Percentiles rank a stretch among this genome's conserved stretches.
Conservation (phyloP, 2,113 vertebrate species). For the Indicator indicator region DNA sequence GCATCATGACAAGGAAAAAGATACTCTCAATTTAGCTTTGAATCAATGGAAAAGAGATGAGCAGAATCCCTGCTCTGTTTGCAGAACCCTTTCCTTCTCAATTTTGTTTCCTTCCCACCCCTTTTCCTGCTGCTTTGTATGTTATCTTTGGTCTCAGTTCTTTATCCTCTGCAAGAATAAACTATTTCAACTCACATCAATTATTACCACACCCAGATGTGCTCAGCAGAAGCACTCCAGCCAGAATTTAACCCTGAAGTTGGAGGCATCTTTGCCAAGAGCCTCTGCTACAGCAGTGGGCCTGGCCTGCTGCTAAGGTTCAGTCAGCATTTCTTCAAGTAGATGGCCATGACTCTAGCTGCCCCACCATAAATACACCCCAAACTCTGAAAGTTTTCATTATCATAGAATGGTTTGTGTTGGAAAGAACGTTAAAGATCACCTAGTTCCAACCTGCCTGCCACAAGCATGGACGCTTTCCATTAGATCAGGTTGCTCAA, state of each 20-base stretch:
- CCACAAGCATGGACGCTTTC: too few relatives aligned
- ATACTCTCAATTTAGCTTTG: neutral
- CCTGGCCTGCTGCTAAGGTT: neutral
- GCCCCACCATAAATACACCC: neutral
- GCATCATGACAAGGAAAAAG: neutral
- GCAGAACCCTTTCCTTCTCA: neutral
- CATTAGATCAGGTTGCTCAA: too few relatives aligned
- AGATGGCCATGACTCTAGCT: rapidly evolving
- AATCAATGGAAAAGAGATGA: neutral
- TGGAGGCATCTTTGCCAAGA: rapidly evolving
- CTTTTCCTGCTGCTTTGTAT: neutral
- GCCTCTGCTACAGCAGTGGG: neutral
- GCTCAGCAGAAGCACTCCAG: rapidly evolving
- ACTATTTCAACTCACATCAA: rapidly evolving
- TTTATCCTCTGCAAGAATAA: neutral
- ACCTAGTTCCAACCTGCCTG: too few relatives aligned
- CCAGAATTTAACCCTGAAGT: rapidly evolving
- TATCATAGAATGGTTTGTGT: too few relatives aligned
- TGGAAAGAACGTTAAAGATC: too few relatives aligned
- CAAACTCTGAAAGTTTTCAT: neutral
- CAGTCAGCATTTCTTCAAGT: rapidly evolving
- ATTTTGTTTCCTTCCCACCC: neutral
- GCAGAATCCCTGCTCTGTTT: neutral
- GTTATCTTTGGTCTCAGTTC: neutral
- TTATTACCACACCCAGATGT: rapidly evolving